Conservation (phyloP, 2,888 invertebrate species). For the Papilio gigon region DNA sequence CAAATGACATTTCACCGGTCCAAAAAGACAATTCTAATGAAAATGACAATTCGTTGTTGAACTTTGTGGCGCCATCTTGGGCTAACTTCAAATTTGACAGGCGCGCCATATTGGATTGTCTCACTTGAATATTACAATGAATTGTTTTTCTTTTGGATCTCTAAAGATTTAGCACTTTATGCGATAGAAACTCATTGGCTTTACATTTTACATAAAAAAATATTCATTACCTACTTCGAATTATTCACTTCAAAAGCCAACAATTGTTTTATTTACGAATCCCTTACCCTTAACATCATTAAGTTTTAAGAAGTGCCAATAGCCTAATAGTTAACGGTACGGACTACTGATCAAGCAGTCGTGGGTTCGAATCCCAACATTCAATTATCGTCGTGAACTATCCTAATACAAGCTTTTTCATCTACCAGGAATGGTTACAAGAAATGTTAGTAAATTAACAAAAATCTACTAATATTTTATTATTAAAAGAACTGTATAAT, state of each 20-base stretch:
- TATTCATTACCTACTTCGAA: neutral
- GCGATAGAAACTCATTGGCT: slow-evolving; percentile 11
- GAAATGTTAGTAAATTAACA: no score
- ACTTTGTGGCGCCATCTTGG: slow-evolving; percentile 85
- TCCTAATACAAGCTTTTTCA: no score
- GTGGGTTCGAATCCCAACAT: no score
- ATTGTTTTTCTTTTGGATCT: slow-evolving; percentile 7
- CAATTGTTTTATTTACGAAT: slow-evolving; percentile 15
- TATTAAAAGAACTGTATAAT: no score
- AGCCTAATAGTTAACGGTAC: no score
- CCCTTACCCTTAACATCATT: no score
- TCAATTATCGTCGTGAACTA: no score
- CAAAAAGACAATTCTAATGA: slow-evolving; percentile 58
- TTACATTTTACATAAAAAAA: slow-evolving; percentile 18
- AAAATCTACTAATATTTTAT: no score
- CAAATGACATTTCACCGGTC: slow-evolving; percentile 59
- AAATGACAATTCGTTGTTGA: slow-evolving; percentile 55
- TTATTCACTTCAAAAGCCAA: slow-evolving; percentile 6
- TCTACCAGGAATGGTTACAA: no score
- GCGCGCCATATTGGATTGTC: slow-evolving; percentile 78
- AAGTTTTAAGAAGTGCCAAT: no score
- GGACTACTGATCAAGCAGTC: no score
- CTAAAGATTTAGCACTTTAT: slow-evolving; percentile 20
- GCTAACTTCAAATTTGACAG: slow-evolving; percentile 85
- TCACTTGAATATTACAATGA: slow-evolving; percentile 59